Base-by-base conservation (phyloP, 2,113 vertebrate genomes). In the Lepus timidus region DNA sequence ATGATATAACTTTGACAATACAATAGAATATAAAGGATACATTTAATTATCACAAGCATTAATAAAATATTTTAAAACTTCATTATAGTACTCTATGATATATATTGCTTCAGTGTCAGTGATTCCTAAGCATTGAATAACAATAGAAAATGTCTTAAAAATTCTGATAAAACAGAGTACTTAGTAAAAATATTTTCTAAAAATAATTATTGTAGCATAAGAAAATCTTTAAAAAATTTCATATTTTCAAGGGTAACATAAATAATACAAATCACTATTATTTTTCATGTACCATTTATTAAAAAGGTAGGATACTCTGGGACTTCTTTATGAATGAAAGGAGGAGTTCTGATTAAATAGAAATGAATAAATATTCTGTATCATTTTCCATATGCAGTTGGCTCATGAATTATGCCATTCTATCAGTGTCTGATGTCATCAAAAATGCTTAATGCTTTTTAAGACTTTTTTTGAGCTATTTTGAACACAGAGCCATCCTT, bases 231-330 rank as follows among this genome's bases (percentile, higher is more conserved):
- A 36, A 49, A 2, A 12, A 19, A 82, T 36, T 51, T 93, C 14
- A 49, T 10, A 76, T 76, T 70, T 82, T 64, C 10, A 78, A 91
- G 7, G 9, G 6, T 71, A 39, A 20, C 23, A 19, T 71, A 81
- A 93, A 62, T 61, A 16, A n/a, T 9, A 9, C 1, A 22, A 49
- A 62, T 25, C 44, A 25, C 23, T 10, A 71, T 1, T 74, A 39
- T 49, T 76, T 96, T 91, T 14, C 13, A 78, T 73, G 44, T 65
- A 64, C 17, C 62, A 36, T 61, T 81, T 85, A 67, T 91, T 78
- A 22, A 31, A 83, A 80, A 68, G 68, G 31, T 44, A 25, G 1
- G 5, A 65, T 25, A 31, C 4, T 65, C 13, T 31, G 22, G 5
- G 80, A 12, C 8, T 49, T 16, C 11, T 88, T 91, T 76, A 89